These are phyloP conservation scores for Caenorhabditis auriculariae DNA, from an alignment of 2,888 invertebrate genomes.

Conservation along the genomic window DNA sequence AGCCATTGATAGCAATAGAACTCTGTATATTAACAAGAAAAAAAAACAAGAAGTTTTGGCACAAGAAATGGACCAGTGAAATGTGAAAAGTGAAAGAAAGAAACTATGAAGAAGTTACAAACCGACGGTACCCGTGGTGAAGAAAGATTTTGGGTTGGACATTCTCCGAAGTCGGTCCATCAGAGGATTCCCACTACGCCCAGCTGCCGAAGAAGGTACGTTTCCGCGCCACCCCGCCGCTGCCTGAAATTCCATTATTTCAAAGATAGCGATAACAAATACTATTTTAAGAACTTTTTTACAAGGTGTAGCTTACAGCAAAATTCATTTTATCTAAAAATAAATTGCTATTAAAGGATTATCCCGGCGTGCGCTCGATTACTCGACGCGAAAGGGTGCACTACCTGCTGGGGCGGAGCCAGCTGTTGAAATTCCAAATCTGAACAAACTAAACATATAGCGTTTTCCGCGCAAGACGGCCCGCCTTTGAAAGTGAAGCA, in stretches of 20 bases:
- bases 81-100: neutral
- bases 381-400: too few species aligned
- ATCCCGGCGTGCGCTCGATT: too few species aligned
- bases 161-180: conserved; percentile 53
- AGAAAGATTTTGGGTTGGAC: conserved; percentile 51
- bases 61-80: neutral
- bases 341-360: too few species aligned
- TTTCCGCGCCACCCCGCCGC: conserved; percentile 41
- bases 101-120: conserved; percentile 11
- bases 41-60: conserved; percentile 1
- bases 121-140: conserved; percentile 28
- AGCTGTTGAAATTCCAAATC: too few species aligned
- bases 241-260: conserved; percentile 38
- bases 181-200: conserved; percentile 43
- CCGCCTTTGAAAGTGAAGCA: too few species aligned
- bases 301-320: neutral
- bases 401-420: too few species aligned
- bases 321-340: too few species aligned
- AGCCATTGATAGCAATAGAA: too few species aligned
- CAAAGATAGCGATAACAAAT: neutral
- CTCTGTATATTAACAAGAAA: too few species aligned
- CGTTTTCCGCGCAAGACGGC: too few species aligned
- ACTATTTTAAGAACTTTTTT: neutral
- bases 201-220: conserved; percentile 31
- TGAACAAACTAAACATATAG: too few species aligned